Evolutionary conservation across 2,888 invertebrate genomes (phyloP), one percentile per base, ranked within the genome.

Genomic region (Drosophila tripunctata): DNA sequence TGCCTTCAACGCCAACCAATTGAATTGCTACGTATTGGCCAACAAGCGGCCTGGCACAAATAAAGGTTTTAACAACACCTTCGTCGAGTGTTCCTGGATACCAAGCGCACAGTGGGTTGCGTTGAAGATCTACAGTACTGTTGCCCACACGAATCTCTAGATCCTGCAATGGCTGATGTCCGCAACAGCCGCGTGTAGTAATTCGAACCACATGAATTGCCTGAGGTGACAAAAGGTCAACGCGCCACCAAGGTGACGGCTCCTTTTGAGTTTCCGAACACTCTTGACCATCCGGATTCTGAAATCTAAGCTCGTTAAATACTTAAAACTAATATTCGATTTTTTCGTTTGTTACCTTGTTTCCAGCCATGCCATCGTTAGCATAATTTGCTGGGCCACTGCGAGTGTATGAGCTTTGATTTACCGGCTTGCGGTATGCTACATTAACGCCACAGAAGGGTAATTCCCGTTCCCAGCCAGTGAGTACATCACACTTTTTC

Each of bases 201-300:
- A 98, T 95, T 67, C 97, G 92, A 35, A 98, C 96, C 33, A 96
- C 96, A 89, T 96, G 95, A 51, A 98, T 95, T 1, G 96, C 94
- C 90, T 97, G 97, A 22, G 97, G 95, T 58, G 95, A 92, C 33
- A 98, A 92, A 41, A 98, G 92, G 90, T 98, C 97, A 6, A 97
- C 97, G 81, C 95, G 95, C 97, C 97, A 98, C 97, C 97, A 98
- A 0, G 97, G 97, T 17, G 97, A 97, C 0, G 96, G 95, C 88
- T 98, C 97, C 64, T 95, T 94, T 89, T 96, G 95, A 0, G 97
- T 98, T 92, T 97, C 97, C 0, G 97, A 96, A 90, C 98, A 98
- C 67, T 96, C 93, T 89, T 96, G 95, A 10, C 96, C 96, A 81
- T 97, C 97, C 87, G 97, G 97, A 63, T 96, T 96, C 31, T 96